Evolutionary conservation across 2,113 vertebrate species (phyloP).

Genomic region (Symphodus melops): DNA sequence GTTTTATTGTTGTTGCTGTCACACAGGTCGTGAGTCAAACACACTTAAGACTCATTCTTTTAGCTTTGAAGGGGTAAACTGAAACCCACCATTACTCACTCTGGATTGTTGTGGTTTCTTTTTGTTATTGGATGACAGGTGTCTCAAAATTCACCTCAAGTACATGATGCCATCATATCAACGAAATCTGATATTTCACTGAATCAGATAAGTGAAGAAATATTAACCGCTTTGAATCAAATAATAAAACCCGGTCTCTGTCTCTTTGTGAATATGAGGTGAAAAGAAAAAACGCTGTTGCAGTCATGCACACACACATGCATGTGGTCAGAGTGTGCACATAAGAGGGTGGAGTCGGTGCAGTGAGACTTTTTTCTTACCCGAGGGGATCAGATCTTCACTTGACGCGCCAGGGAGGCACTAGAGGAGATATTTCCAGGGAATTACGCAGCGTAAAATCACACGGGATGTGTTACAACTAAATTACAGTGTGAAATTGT

Average conservation of each 20-base stretch:
- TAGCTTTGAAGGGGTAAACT: conserved; percentile 25
- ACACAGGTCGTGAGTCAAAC: conserved; percentile 19
- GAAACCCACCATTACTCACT: conserved; percentile 42
- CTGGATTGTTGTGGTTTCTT: not conserved
- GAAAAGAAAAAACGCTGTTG: not conserved
- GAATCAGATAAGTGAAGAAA: too few relatives aligned
- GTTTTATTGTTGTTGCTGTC: not conserved
- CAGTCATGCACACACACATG: not conserved
- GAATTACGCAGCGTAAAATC: conserved; percentile 5
- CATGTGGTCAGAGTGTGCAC: conserved; percentile 12
- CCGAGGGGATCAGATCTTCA: conserved; percentile 24
- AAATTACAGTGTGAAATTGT: not conserved
- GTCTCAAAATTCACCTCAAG: conserved; percentile 1
- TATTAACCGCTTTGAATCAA: conserved; percentile 1
- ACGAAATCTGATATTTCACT: too few relatives aligned
- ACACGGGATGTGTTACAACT: not conserved
- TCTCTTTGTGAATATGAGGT: not conserved
- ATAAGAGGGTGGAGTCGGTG: conserved; percentile 63
- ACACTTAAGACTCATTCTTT: conserved; percentile 6
- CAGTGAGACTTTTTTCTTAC: conserved; percentile 3
- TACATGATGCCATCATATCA: too few relatives aligned
- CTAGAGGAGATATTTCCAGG: conserved; percentile 7
- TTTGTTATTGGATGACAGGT: conserved; percentile 15
- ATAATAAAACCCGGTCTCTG: not conserved
- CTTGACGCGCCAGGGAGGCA: conserved; percentile 18